Evolutionary conservation across 2,113 vertebrate species (phyloP).

Genomic region (Gymnobelideus leadbeateri): DNA sequence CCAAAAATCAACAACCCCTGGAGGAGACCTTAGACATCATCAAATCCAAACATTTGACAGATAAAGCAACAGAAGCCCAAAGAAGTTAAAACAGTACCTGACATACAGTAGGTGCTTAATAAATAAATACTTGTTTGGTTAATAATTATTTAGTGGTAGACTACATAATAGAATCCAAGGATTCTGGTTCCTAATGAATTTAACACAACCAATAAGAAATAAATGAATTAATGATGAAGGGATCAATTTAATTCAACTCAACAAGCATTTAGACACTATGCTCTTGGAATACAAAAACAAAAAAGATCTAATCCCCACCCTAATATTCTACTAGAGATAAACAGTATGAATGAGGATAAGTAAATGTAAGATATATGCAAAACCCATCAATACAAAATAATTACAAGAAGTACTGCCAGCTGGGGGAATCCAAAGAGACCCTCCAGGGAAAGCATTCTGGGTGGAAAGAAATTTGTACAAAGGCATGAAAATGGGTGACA

Average conservation of each 20-base stretch:
- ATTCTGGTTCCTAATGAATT: slow-evolving; percentile 16
- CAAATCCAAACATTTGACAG: background rate
- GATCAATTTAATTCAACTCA: background rate
- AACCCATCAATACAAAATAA: background rate
- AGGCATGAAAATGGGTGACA: background rate
- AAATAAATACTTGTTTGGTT: background rate
- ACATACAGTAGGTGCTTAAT: background rate
- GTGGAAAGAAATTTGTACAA: background rate
- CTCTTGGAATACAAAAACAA: background rate
- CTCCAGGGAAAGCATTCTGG: background rate
- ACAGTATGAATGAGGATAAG: background rate
- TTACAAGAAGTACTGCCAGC: background rate
- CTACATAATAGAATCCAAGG: background rate
- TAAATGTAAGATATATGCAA: background rate
- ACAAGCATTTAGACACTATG: background rate
- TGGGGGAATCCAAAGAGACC: background rate
- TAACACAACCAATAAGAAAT: slow-evolving; percentile 20
- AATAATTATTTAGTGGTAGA: background rate
- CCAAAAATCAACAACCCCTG: background rate
- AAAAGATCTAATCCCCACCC: background rate
- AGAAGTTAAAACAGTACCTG: background rate
- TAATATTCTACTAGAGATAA: background rate
- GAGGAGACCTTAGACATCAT: background rate
- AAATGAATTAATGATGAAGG: background rate
- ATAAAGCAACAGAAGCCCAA: background rate